These are phyloP conservation scores for Riparia riparia DNA, from an alignment of 2,113 vertebrate genomes.

Conservation along the genomic window DNA sequence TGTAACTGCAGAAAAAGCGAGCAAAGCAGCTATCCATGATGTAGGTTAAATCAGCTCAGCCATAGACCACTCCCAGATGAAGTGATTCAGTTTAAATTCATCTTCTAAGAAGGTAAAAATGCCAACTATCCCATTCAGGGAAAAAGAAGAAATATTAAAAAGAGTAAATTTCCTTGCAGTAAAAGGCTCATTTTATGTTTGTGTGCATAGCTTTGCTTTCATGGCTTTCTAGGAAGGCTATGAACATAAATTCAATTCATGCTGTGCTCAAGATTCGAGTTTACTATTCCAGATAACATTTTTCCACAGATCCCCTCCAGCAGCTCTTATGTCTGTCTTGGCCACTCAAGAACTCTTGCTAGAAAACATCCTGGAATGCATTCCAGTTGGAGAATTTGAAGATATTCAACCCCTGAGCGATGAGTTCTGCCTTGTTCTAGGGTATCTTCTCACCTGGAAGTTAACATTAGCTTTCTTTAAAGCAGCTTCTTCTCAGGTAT, in stretches of 20 bases:
- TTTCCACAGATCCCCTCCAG: conserved; percentile 88
- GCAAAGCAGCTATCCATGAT: not conserved
- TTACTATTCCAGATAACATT: not conserved
- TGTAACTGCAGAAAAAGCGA: not conserved
- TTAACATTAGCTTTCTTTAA: conserved; percentile 93
- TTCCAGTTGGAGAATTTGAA: conserved; percentile 92
- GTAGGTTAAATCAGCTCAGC: not conserved
- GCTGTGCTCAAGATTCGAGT: not conserved
- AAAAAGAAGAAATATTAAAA: not conserved
- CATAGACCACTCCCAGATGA: not conserved
- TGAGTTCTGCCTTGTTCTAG: conserved; percentile 92
- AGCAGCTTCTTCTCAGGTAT: conserved; percentile 92
- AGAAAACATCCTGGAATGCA: conserved; percentile 84
- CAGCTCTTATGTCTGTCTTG: conserved; percentile 88
- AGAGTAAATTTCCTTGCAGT: not conserved
- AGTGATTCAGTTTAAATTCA: not conserved
- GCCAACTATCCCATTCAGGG: not conserved
- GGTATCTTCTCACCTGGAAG: conserved; percentile 95
- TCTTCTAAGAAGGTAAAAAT: not conserved
- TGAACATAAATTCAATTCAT: not conserved
- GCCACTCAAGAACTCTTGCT: conserved; percentile 86
- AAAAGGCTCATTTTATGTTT: not conserved
- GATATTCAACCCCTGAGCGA: conserved; percentile 88
- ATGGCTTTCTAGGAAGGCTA: not conserved
- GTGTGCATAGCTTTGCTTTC: not conserved